Percentiles rank a stretch among this genome's conserved stretches.
These are phyloP conservation scores for Ovis canadensis DNA, from an alignment of 2,113 vertebrate species.

Conservation along the genomic window DNA sequence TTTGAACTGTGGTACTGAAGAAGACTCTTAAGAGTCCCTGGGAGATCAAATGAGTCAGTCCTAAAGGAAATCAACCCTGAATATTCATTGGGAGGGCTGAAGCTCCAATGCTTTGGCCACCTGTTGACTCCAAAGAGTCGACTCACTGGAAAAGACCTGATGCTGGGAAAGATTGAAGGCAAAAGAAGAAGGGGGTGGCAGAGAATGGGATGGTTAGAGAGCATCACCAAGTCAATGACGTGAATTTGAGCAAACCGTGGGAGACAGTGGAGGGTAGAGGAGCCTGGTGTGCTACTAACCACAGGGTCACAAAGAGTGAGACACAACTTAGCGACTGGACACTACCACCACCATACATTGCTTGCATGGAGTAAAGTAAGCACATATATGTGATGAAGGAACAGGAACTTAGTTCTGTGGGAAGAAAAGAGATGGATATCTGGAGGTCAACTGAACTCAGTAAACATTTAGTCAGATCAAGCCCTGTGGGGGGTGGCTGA, in stretches of 20 bases:
- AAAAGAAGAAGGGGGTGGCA: not conserved
- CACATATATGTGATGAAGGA: not conserved
- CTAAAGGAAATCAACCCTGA: not conserved
- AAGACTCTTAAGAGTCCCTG: not conserved
- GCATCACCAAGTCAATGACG: not conserved
- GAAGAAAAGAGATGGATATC: not conserved
- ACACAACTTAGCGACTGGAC: not conserved
- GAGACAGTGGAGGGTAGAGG: not conserved
- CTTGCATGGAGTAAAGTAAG: not conserved
- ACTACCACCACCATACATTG: not conserved
- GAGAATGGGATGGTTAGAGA: not conserved
- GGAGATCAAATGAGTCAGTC: not conserved
- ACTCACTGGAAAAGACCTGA: not conserved
- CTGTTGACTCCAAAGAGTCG: not conserved
- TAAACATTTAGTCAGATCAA: not conserved
- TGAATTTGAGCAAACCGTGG: not conserved
- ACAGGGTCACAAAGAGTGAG: not conserved
- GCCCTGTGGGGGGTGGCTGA: not conserved
- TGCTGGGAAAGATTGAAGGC: not conserved
- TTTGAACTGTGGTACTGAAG: not conserved
- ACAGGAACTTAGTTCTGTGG: not conserved
- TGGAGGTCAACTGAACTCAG: not conserved
- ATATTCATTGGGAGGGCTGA: not conserved
- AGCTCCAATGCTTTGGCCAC: not conserved
- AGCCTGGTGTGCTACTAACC: not conserved